A percentile compares a stretch with the other conserved stretches of the same genome.
These are phyloP conservation scores for Melanotaenia boesemani DNA, from an alignment of 2,797 vertebrate genomes.

Conservation along the genomic window DNA sequence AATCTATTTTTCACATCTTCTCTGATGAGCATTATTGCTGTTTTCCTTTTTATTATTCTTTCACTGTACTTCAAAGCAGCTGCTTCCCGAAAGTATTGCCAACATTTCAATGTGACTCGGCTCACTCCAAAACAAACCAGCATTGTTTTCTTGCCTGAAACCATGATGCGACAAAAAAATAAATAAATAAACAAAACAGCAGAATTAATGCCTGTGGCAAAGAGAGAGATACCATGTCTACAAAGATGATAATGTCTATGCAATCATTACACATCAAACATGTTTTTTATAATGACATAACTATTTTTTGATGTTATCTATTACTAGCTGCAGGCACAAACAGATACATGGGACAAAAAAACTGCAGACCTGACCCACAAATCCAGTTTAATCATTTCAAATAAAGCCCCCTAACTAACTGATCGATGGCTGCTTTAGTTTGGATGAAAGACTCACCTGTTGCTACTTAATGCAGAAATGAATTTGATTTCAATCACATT, in stretches of 20 bases:
- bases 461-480: not conserved
- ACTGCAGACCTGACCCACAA: not conserved
- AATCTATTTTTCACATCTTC: conserved; percentile 21
- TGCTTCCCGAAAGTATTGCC: conserved; percentile 20
- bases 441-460: not conserved
- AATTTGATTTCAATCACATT: not conserved
- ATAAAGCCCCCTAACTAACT: not conserved
- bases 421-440: not conserved
- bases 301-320: conserved; percentile 1
- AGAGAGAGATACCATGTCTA: conserved; percentile 4
- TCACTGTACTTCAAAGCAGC: conserved; percentile 48
- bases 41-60: conserved; percentile 27
- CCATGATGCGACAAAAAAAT: not conserved
- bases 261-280: conserved; percentile 10
- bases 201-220: conserved; percentile 15
- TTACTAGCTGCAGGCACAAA: not conserved
- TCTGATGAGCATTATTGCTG: conserved; percentile 20
- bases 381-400: not conserved
- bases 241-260: too few relatives aligned
- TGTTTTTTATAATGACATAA: not conserved
- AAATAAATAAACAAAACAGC: not conserved
- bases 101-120: conserved; percentile 47
- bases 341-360: not conserved
- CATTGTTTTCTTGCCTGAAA: not conserved
- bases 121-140: conserved; percentile 27